A percentile compares a stretch with the other conserved stretches of the same genome.
phyloP scores from a whole-genome alignment of 1,140 invertebrate species.

The Asbolus verrucosus region DNA sequence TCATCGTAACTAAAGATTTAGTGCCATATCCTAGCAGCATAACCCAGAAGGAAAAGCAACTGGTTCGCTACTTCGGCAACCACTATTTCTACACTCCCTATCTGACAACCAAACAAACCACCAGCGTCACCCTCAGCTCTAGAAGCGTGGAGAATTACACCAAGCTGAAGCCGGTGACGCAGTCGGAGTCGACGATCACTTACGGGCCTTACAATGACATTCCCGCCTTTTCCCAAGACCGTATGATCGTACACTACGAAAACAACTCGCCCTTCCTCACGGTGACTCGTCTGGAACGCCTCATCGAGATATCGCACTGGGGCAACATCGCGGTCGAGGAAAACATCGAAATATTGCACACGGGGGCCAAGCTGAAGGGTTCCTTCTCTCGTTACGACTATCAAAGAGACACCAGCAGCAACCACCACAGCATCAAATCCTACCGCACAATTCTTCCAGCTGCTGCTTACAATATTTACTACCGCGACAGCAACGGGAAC shows the following conservation, averaged over 20 bases:
- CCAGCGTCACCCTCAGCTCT: slow-evolving; percentile 64
- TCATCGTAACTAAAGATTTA: slow-evolving; percentile 81
- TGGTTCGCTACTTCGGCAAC: slow-evolving; percentile 88
- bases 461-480: slow-evolving; percentile 69
- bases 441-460: slow-evolving; percentile 95
- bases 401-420: slow-evolving; percentile 88
- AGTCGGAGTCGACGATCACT: slow-evolving; percentile 81
- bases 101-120: slow-evolving; percentile 81
- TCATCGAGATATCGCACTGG: slow-evolving; percentile 98
- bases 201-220: slow-evolving; percentile 92
- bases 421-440: slow-evolving; percentile 88
- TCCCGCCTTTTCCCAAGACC: slow-evolving; percentile 66
- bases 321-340: slow-evolving; percentile 99
- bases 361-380: slow-evolving; percentile 92
- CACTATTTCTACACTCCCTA: slow-evolving; percentile 90
- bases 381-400: slow-evolving; percentile 97
- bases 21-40: slow-evolving; percentile 88
- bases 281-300: slow-evolving; percentile 84
- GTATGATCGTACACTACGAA: slow-evolving; percentile 91
- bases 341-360: slow-evolving; percentile 90
- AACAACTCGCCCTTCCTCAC: slow-evolving; percentile 97
- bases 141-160: slow-evolving; percentile 86
- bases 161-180: slow-evolving; percentile 85
- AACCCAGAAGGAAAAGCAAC: slow-evolving; percentile 92
- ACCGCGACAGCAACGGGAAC: slow-evolving; percentile 95